Percentiles rank a stretch among this genome's conserved stretches.
These are phyloP conservation scores for Oophaga pumilio DNA, from an alignment of 2,113 vertebrate genomes.

Conservation along the genomic window DNA sequence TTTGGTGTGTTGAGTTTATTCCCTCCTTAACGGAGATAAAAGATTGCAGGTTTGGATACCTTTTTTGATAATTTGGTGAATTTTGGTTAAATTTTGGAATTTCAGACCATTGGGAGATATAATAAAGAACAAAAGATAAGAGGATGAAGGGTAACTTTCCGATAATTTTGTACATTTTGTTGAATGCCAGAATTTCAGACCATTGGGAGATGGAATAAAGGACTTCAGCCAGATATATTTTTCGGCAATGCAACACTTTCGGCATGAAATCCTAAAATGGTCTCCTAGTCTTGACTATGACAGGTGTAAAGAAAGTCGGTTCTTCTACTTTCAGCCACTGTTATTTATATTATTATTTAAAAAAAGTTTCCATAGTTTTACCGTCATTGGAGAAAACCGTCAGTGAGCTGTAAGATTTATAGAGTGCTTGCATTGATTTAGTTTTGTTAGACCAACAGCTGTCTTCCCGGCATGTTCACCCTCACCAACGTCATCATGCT, in stretches of 20 bases:
- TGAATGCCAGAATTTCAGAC: not conserved
- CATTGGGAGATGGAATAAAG: not conserved
- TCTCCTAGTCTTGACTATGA: constrained; percentile 60
- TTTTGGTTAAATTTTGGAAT: not conserved
- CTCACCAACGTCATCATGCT: constrained; percentile 50
- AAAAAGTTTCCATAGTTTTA: constrained; percentile 57
- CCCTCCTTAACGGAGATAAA: not conserved
- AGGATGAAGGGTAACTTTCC: too few relatives aligned
- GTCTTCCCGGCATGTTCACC: constrained; percentile 26
- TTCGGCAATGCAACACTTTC: not conserved
- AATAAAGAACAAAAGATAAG: too few relatives aligned
- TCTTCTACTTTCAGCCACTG: constrained; percentile 41
- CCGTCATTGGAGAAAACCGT: constrained; percentile 59
- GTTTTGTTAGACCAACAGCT: constrained; percentile 56
- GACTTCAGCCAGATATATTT: not conserved
- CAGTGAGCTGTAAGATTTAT: constrained; percentile 45
- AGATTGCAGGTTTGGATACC: too few relatives aligned
- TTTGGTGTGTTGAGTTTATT: not conserved
- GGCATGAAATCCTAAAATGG: constrained; percentile 59
- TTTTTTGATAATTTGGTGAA: not conserved
- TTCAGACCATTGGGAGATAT: too few relatives aligned
- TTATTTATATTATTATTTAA: constrained; percentile 61
- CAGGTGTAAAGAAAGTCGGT: constrained; percentile 58
- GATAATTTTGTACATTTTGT: not conserved
- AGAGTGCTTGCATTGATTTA: constrained; percentile 56